Evolutionary conservation across 2,113 vertebrate species (phyloP).

Genomic region (Leptobrachium ailaonicum): DNA sequence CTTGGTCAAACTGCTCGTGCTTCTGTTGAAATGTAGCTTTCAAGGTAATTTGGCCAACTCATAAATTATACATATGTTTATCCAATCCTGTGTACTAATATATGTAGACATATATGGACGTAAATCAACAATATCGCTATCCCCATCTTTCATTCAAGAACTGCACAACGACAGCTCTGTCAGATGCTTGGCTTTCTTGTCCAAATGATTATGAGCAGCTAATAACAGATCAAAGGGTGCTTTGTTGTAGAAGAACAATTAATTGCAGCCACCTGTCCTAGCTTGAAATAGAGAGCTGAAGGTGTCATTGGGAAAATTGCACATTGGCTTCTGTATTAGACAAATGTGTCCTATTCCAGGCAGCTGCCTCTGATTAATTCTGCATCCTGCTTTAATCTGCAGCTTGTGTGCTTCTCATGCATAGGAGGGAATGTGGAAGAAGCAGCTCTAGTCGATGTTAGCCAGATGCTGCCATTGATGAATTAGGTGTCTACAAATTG

Average conservation of each 20-base stretch:
- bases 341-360: background rate
- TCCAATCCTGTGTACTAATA: no score
- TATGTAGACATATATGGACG: no score
- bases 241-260: slow-evolving; percentile 27
- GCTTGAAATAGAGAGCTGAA: slow-evolving; percentile 15
- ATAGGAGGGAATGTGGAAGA: background rate
- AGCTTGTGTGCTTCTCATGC: background rate
- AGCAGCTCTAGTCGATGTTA: background rate
- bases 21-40: no score
- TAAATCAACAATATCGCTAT: background rate
- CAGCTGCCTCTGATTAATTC: slow-evolving; percentile 22
- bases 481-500: background rate
- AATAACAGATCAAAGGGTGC: slow-evolving; percentile 31
- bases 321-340: slow-evolving; percentile 15
- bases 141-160: background rate
- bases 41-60: no score
- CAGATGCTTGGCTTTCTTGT: background rate
- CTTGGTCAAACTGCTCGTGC: no score
- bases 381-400: slow-evolving; percentile 14
- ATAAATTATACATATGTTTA: no score
- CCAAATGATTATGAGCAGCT: slow-evolving; percentile 14
- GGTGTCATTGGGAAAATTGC: slow-evolving; percentile 27
- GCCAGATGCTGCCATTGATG: background rate
- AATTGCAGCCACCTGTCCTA: slow-evolving; percentile 26
- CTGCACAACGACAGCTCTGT: background rate